phyloP scores from a whole-genome alignment of 2,888 invertebrate species.

The Terebella lapidaria region DNA sequence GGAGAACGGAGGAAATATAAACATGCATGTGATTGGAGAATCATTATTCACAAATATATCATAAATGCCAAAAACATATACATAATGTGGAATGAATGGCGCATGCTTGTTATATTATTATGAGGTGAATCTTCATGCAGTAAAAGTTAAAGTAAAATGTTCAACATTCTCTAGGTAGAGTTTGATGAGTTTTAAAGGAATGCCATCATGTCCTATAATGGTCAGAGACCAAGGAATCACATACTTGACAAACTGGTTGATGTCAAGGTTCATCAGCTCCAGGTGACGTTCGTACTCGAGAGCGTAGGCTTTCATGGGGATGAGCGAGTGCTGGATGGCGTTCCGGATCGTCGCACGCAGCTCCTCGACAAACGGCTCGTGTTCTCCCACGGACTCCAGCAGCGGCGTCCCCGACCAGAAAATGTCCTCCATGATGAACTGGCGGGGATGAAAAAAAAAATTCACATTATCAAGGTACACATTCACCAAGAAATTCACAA shows the following conservation, averaged over 20 bases:
- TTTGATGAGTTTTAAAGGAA: too few relatives aligned
- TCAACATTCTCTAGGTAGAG: too few relatives aligned
- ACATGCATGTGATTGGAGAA: too few relatives aligned
- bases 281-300: constrained; percentile 64
- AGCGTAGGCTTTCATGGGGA: constrained; percentile 72
- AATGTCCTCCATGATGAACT: constrained; percentile 67
- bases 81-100: too few relatives aligned
- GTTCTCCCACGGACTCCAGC: constrained; percentile 68
- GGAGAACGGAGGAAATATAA: too few relatives aligned
- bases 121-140: too few relatives aligned
- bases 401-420: constrained; percentile 70
- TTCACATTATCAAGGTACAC: background rate
- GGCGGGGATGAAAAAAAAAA: constrained; percentile 13
- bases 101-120: too few relatives aligned
- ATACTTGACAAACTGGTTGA: constrained; percentile 68
- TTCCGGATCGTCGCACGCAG: constrained; percentile 61
- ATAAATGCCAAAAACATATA: background rate
- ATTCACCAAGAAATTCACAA: background rate
- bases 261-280: constrained; percentile 62
- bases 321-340: constrained; percentile 64
- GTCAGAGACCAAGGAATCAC: too few relatives aligned
- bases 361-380: constrained; percentile 62
- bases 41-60: background rate
- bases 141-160: too few relatives aligned
- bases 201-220: too few relatives aligned